Percentiles rank a stretch among this genome's conserved stretches.
These are phyloP conservation scores for Chlorodrepanis virens DNA, from an alignment of 2,113 vertebrate species.

Conservation along the genomic window DNA sequence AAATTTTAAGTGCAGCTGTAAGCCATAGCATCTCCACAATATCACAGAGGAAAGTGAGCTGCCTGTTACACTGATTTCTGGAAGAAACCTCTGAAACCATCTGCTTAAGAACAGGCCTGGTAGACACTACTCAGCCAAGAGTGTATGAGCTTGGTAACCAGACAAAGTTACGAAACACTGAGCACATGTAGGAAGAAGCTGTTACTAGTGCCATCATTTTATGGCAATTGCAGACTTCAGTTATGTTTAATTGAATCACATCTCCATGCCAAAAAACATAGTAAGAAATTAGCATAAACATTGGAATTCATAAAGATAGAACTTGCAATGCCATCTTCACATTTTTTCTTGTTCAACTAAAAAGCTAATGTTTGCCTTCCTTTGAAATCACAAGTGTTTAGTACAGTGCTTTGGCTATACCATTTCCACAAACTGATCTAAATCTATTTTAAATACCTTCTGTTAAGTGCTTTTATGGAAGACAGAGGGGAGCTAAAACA, in stretches of 20 bases:
- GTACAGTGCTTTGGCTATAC: background rate
- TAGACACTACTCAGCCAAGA: background rate
- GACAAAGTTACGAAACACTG: background rate
- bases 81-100: background rate
- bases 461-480: constrained; percentile 36
- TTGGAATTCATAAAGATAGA: background rate
- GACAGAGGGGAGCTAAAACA: background rate
- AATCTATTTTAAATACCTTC: constrained; percentile 22
- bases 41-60: background rate
- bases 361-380: background rate
- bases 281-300: background rate
- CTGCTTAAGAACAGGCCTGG: background rate
- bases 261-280: background rate
- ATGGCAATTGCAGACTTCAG: background rate
- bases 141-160: background rate
- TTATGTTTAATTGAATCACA: background rate
- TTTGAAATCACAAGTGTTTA: background rate
- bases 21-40: background rate
- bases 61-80: background rate
- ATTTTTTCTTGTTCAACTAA: background rate
- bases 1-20: background rate
- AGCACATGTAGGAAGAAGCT: background rate
- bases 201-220: background rate
- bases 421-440: background rate
- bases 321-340: background rate